Percentiles rank a stretch among this genome's conserved stretches.
Conservation (phyloP, 1,140 invertebrate genomes). For the Pogonus chalceus region DNA sequence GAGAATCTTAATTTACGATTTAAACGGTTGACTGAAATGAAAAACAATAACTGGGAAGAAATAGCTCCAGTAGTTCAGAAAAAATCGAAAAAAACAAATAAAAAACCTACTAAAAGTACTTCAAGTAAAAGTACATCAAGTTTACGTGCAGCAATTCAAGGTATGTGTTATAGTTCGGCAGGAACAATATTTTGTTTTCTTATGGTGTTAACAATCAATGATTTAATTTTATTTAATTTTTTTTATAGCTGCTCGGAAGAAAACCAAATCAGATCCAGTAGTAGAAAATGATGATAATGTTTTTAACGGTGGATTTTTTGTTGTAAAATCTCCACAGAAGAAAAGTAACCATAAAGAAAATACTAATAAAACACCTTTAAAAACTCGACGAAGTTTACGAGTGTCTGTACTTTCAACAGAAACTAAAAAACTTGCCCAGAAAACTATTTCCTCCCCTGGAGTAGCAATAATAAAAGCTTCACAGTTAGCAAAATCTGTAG, state of each 20-base stretch:
- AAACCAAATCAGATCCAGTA: constrained; percentile 9
- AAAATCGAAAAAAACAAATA: not conserved
- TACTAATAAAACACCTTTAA: not conserved
- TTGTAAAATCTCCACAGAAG: constrained; percentile 13
- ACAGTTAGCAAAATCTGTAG: constrained; percentile 18
- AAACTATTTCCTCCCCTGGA: constrained; percentile 9
- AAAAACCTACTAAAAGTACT: not conserved
- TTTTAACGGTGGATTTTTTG: constrained; percentile 20
- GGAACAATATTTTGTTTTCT: not conserved
- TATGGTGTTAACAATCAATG: no score
- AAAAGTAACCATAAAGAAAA: constrained; percentile 14
- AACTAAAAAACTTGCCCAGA: no score
- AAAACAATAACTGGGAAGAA: constrained; percentile 43
- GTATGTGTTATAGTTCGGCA: not conserved
- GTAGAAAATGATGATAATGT: constrained; percentile 10
- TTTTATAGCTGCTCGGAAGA: constrained; percentile 1
- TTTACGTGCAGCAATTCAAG: constrained; percentile 7
- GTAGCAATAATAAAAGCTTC: constrained; percentile 23
- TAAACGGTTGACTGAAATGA: constrained; percentile 38
- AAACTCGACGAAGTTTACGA: constrained; percentile 9
- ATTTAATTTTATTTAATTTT: not conserved
- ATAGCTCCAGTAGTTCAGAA: constrained; percentile 21
- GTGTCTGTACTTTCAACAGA: constrained; percentile 11
- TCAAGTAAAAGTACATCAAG: not conserved
- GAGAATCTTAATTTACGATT: constrained; percentile 45